Evolutionary conservation across 1,140 invertebrate species (phyloP).

Genomic region (Microplitis mediator): DNA sequence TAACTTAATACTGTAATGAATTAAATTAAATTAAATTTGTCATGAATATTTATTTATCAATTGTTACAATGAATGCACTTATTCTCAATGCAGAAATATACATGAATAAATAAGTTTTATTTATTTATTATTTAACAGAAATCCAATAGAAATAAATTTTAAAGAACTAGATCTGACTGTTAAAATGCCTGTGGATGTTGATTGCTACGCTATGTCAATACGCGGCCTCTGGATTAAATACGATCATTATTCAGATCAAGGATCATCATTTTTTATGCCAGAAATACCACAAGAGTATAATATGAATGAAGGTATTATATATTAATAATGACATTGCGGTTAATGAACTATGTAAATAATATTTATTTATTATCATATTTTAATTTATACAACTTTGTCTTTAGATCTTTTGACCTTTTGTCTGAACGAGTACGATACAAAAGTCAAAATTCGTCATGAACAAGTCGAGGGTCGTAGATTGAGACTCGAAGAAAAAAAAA

Average conservation of each 20-base stretch:
- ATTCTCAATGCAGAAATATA: too few species aligned
- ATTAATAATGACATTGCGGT: background rate
- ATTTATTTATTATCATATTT: background rate
- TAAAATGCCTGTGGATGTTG: conserved; percentile 64
- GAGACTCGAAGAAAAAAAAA: conserved; percentile 46
- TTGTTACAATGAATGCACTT: too few species aligned
- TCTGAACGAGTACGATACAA: conserved; percentile 34
- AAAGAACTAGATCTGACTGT: conserved; percentile 64
- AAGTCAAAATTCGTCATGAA: conserved; percentile 39
- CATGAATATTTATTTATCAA: too few species aligned
- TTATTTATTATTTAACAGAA: conserved; percentile 39
- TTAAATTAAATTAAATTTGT: too few species aligned
- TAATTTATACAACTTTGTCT: conserved; percentile 9
- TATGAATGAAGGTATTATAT: conserved; percentile 39
- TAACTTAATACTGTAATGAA: too few species aligned
- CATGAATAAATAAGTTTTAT: background rate
- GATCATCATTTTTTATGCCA: conserved; percentile 51
- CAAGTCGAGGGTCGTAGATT: conserved; percentile 44
- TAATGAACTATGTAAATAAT: background rate
- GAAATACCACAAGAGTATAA: conserved; percentile 41
- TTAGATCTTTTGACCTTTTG: conserved; percentile 44
- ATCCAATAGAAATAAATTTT: conserved; percentile 65
- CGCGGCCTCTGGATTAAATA: conserved; percentile 68
- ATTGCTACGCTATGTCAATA: conserved; percentile 64
- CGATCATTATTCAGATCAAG: conserved; percentile 64